phyloP scores from a whole-genome alignment of 2,888 invertebrate genomes.

The Anthoptus insignis region DNA sequence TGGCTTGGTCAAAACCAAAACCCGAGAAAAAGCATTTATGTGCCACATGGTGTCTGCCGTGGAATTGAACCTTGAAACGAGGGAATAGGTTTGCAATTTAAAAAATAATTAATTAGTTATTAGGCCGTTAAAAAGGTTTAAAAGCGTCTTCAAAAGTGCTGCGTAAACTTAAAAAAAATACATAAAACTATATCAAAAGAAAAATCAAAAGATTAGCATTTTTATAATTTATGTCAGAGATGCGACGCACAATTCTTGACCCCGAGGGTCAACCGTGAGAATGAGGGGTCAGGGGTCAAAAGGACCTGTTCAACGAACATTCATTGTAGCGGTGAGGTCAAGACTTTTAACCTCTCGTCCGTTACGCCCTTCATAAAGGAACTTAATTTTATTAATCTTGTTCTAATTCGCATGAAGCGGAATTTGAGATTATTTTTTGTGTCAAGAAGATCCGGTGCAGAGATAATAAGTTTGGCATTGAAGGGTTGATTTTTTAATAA shows the following conservation, averaged over 20 bases:
- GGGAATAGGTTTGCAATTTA: too few relatives aligned
- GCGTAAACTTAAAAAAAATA: too few relatives aligned
- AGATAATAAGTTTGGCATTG: background rate
- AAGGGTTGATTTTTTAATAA: constrained; percentile 46
- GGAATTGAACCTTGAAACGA: constrained; percentile 61
- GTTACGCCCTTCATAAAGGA: constrained; percentile 58
- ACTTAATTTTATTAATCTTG: constrained; percentile 24
- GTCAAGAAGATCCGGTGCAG: constrained; percentile 12
- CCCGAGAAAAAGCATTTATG: too few relatives aligned
- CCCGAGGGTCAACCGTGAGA: constrained; percentile 72
- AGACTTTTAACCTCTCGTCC: constrained; percentile 80
- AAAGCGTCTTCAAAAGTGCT: too few relatives aligned
- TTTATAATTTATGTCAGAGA: constrained; percentile 10
- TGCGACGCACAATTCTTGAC: constrained; percentile 52
- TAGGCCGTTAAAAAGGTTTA: too few relatives aligned
- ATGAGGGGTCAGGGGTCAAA: constrained; percentile 69
- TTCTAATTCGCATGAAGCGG: constrained; percentile 71
- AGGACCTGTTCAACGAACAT: constrained; percentile 69
- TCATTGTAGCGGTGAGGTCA: constrained; percentile 69
- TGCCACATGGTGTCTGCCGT: too few relatives aligned
- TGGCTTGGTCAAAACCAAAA: too few relatives aligned
- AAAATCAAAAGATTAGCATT: background rate
- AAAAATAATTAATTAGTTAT: too few relatives aligned
- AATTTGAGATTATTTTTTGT: constrained; percentile 52
- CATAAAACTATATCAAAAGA: too few relatives aligned